Evolutionary conservation across 2,113 vertebrate genomes (phyloP), one percentile per base, ranked within the genome.

Genomic region (Odobenus rosmarus): DNA sequence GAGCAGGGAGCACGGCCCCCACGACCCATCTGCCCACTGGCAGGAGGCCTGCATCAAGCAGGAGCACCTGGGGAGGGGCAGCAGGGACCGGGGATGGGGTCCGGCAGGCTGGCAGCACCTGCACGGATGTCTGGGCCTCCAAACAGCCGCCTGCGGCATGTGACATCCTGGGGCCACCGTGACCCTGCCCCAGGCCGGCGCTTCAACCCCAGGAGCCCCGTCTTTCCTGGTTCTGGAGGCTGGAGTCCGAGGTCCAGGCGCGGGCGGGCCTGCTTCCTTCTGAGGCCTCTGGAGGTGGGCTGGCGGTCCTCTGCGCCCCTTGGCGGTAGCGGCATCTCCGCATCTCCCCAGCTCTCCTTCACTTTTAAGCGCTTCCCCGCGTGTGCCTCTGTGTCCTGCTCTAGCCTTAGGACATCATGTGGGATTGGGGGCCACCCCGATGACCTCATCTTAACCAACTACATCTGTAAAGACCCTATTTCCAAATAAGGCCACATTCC

Each of bases 321-420:
- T 4, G 18, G 5, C 67, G 24, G 5, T 2, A 16, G 72, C 7
- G 0, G 0, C 10, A 1, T 21, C 36, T 6, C 10, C 5, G 4
- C 33, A 46, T 46, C 1, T 6, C 57, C 5, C 9, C 0, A 11
- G 1, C 46, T 53, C 69, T 67, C 59, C 59, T 5, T 26, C 36
- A 1, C 7, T 72, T 23, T 8, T 28, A 1, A 18, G 0, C 0
- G 21, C 0, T 5, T n/a, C 2, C 46, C 26, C 23, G 7, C 2
- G 8, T 2, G 28, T 18, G 46, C 3, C 9, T n/a, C 36, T 59
- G 49, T n/a, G 31, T 15, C 19, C 51, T 3, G 0, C 18, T 31
- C 2, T 5, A 19, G 26, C 2, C 15, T 64, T 74, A 2, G 0
- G 64, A n/a, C 33, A 7, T n/a, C 31, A 3, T 0, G 16, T n/a